Evolutionary conservation across 2,113 vertebrate species (phyloP).

Genomic region (Ahaetulla prasina): DNA sequence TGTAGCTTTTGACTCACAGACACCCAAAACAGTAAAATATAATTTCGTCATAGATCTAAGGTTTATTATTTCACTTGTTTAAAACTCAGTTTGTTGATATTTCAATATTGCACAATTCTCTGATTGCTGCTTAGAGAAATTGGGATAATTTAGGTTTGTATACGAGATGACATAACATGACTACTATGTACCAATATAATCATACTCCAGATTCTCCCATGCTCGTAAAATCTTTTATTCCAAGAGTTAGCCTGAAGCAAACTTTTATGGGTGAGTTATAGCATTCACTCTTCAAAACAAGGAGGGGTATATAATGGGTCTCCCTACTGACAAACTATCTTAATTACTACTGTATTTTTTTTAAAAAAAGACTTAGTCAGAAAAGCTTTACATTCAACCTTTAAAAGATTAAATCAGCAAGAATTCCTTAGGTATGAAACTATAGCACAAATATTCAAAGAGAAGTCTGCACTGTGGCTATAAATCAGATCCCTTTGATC

Average conservation of each 20-base stretch:
- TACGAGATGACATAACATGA: conserved; percentile 14
- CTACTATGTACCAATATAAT: not conserved
- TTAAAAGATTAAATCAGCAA: conserved; percentile 17
- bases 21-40: not conserved
- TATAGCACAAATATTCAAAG: not conserved
- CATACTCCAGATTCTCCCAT: conserved; percentile 12
- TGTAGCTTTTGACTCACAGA: not conserved
- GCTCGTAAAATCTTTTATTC: conserved; percentile 26
- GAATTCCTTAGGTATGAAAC: not conserved
- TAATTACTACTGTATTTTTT: conserved; percentile 4
- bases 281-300: not conserved
- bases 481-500: not conserved
- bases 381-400: conserved; percentile 7
- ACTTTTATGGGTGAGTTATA: conserved; percentile 20
- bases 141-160: not conserved
- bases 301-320: conserved; percentile 1
- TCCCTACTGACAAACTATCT: conserved; percentile 13
- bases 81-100: not conserved
- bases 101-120: not conserved
- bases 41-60: not conserved
- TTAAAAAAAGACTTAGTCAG: conserved; percentile 32
- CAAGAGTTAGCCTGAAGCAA: conserved; percentile 46
- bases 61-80: not conserved
- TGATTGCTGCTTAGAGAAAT: fast-evolving
- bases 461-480: not conserved